phyloP scores from a whole-genome alignment of 2,888 invertebrate species.

The Dryococelus australis region DNA sequence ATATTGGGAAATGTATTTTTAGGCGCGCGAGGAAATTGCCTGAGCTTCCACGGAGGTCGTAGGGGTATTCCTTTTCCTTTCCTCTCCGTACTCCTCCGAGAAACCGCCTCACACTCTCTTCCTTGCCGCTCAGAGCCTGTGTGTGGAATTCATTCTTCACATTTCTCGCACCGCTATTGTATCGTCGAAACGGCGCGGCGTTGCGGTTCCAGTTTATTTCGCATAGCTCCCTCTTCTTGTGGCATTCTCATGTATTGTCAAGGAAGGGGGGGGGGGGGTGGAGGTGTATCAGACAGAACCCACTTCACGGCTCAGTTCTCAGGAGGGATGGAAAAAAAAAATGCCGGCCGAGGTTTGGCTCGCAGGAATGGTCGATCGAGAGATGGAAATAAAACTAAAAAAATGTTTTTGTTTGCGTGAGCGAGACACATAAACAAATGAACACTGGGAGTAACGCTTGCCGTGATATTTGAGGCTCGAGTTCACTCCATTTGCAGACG shows the following conservation, averaged over 20 bases:
- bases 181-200: not conserved
- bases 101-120: not conserved
- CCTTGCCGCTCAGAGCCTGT: not conserved
- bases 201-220: not conserved
- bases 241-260: not conserved
- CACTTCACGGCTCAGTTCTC: not conserved
- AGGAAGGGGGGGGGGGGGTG: no score
- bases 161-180: not conserved
- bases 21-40: conserved; percentile 1
- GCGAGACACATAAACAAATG: no score
- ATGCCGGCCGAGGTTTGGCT: not conserved
- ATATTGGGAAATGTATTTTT: conserved; percentile 16
- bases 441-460: no score
- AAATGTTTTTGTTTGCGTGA: not conserved
- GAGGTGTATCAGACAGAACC: not conserved
- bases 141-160: conserved; percentile 10
- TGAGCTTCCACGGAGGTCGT: conserved; percentile 11
- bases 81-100: not conserved
- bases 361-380: not conserved
- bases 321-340: no score
- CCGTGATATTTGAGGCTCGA: no score
- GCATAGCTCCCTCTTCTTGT: not conserved
- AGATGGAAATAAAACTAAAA: not conserved
- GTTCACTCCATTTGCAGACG: no score
- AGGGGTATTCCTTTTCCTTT: not conserved